A percentile compares a stretch with the other conserved stretches of the same genome.
Evolutionary conservation across 2,113 vertebrate genomes (phyloP).

Genomic region (Canis aureus): DNA sequence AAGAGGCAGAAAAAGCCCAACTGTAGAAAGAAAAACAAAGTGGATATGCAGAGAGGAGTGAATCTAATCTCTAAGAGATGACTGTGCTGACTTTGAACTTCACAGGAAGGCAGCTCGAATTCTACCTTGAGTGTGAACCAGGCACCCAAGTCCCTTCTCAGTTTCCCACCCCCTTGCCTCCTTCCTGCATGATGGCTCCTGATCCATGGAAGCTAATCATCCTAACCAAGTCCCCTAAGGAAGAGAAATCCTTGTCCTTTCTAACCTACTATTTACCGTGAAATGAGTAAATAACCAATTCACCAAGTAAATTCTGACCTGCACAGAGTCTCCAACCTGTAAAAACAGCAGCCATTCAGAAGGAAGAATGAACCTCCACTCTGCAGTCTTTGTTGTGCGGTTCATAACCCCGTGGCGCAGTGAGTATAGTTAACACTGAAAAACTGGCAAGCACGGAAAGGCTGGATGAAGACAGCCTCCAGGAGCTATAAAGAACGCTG

Average conservation of each 20-base stretch:
- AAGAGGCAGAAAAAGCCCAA: background rate
- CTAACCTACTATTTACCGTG: background rate
- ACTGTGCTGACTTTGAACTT: background rate
- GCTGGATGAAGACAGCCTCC: background rate
- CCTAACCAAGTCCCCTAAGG: background rate
- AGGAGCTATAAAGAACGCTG: background rate
- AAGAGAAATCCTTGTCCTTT: background rate
- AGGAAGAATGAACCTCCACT: background rate
- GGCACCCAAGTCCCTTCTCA: background rate
- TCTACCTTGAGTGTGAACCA: background rate
- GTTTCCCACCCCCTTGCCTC: background rate
- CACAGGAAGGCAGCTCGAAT: background rate
- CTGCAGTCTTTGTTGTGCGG: background rate
- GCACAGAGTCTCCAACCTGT: background rate
- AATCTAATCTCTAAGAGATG: background rate
- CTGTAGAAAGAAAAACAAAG: background rate
- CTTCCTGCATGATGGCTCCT: background rate
- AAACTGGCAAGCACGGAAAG: background rate
- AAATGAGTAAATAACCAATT: slow-evolving; percentile 38
- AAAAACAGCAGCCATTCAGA: background rate
- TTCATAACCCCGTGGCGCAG: background rate
- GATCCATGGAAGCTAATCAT: background rate
- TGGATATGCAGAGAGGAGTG: background rate
- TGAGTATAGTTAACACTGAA: background rate
- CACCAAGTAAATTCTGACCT: background rate